Conservation (phyloP, 2,113 vertebrate species). For the Solenodon paradoxus region DNA sequence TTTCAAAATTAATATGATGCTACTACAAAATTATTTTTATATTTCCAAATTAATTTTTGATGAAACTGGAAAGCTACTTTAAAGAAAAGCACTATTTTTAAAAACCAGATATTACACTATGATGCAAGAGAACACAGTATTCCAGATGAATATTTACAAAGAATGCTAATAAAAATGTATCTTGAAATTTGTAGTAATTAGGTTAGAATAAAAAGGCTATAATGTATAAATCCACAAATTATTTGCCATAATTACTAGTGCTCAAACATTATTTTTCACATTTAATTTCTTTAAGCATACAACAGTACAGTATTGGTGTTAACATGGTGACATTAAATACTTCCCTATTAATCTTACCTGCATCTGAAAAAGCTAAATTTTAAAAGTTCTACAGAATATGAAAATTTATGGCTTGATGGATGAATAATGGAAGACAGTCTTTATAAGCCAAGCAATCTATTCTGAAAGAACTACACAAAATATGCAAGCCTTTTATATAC, state of each 20-base stretch:
- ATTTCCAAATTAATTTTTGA: not conserved
- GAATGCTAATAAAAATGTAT: not conserved
- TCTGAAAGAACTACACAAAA: not conserved
- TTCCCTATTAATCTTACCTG: not conserved
- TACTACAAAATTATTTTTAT: slow-evolving; percentile 2
- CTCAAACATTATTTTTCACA: not conserved
- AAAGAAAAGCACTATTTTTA: not conserved
- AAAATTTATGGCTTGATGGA: not conserved
- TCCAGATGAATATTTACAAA: not conserved
- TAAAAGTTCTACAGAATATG: not conserved
- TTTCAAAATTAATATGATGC: not conserved
- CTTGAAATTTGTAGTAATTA: not conserved
- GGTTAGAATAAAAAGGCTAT: not conserved
- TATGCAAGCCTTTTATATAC: not conserved
- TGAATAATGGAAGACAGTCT: not conserved
- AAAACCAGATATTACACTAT: too few relatives aligned
- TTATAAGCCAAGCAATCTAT: not conserved
- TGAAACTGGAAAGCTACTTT: not conserved
- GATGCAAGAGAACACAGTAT: not conserved
- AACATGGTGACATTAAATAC: not conserved
- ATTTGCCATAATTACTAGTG: not conserved
- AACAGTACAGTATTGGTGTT: not conserved
- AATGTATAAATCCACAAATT: not conserved
- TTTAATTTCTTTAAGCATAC: not conserved
- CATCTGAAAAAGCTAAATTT: not conserved